Evolutionary conservation across 2,113 vertebrate species (phyloP).

Genomic region (Arvicanthis niloticus): DNA sequence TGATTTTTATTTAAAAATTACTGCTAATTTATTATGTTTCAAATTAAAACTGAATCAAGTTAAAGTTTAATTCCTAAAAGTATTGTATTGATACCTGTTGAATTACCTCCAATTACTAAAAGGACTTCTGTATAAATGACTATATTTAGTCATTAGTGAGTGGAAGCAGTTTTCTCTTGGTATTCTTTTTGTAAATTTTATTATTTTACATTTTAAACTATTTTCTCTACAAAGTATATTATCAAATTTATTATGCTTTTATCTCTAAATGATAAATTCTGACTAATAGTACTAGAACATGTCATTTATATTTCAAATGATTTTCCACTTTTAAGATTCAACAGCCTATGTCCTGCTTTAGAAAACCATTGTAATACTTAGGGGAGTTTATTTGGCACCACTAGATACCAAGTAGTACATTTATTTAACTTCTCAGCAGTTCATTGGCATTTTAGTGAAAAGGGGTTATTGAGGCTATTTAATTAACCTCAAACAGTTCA

Average conservation of each 20-base stretch:
- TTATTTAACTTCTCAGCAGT: conserved; percentile 81
- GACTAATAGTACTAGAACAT: not conserved
- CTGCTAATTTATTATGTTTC: not conserved
- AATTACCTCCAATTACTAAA: not conserved
- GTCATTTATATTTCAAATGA: conserved; percentile 35
- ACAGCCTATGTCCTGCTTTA: not conserved
- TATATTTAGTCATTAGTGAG: not conserved
- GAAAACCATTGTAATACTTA: conserved; percentile 25
- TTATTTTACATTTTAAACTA: conserved; percentile 3
- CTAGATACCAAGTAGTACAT: conserved; percentile 70
- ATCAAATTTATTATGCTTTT: conserved; percentile 2
- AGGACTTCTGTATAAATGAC: not conserved
- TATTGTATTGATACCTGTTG: not conserved
- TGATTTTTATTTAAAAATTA: not conserved
- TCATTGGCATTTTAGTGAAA: conserved; percentile 78
- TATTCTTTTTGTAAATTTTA: not conserved
- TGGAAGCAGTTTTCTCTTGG: not conserved
- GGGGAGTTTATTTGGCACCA: conserved; percentile 5
- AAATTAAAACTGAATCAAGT: not conserved
- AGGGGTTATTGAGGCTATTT: conserved; percentile 78
- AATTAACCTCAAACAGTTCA: conserved; percentile 88
- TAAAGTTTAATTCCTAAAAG: conserved; percentile 5
- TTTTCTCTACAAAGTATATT: not conserved
- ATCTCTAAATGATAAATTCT: not conserved
- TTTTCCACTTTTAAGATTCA: not conserved